Conservation (phyloP, 2,113 vertebrate species). For the Calyptomena viridis region DNA sequence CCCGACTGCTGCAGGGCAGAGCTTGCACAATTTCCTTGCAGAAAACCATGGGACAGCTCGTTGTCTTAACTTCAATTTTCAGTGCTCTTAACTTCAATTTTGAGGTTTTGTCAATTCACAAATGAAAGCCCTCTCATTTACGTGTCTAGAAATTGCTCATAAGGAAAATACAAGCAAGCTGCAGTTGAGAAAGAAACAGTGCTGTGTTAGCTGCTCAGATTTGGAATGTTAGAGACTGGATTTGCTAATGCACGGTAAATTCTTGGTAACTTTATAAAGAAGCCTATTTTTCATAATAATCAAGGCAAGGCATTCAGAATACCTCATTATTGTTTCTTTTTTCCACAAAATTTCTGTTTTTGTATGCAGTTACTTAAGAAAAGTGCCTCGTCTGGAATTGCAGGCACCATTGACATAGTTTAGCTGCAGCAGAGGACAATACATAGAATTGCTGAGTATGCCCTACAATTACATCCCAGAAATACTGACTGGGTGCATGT, state of each 20-base stretch:
- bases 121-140: not conserved
- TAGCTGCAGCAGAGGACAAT: not conserved
- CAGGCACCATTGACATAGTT: not conserved
- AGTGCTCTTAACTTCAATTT: not conserved
- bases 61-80: not conserved
- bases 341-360: rapidly evolving
- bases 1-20: not conserved
- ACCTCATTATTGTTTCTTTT: not conserved
- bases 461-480: not conserved
- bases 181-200: not conserved
- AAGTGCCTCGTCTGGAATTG: not conserved
- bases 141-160: not conserved
- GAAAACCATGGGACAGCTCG: not conserved
- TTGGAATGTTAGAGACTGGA: not conserved
- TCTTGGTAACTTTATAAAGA: not conserved
- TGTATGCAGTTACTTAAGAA: not conserved
- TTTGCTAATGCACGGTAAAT: not conserved
- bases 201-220: not conserved
- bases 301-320: not conserved
- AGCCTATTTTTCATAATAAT: not conserved
- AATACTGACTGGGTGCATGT: not conserved
- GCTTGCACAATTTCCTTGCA: not conserved
- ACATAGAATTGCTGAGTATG: not conserved
- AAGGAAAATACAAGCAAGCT: not conserved
- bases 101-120: not conserved